Percentiles rank a stretch among this genome's conserved stretches.
phyloP scores from a whole-genome alignment of 2,797 vertebrate genomes.

The Aldrovandia affinis region DNA sequence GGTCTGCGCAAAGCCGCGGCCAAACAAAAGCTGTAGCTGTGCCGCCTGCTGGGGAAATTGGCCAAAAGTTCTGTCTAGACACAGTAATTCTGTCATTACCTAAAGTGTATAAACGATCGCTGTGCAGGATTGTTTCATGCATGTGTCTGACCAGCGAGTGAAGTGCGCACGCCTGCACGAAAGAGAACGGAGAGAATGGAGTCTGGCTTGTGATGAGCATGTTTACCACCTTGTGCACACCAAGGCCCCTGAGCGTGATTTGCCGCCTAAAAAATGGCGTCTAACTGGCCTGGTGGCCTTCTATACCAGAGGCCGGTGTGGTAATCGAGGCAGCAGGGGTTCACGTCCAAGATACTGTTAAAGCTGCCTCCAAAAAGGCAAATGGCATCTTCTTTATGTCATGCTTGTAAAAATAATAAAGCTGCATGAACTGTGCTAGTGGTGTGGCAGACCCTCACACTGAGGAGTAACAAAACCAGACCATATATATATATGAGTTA shows the following conservation, averaged over 20 bases:
- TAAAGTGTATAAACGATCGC: background rate
- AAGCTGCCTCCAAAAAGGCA: no score
- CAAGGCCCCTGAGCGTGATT: background rate
- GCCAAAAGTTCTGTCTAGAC: background rate
- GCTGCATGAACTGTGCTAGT: background rate
- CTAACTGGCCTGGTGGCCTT: background rate
- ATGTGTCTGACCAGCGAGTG: background rate
- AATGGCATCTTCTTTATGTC: background rate
- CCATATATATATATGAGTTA: no score
- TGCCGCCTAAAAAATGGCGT: background rate
- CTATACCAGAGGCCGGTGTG: background rate
- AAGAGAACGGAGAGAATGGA: background rate
- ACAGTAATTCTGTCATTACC: background rate
- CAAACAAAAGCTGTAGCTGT: no score
- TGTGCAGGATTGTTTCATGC: background rate
- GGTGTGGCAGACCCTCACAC: background rate
- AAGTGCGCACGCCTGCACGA: background rate
- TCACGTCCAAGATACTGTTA: no score
- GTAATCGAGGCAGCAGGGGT: background rate
- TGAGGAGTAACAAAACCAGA: background rate
- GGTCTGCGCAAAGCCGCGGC: background rate
- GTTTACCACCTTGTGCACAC: no score
- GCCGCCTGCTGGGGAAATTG: background rate
- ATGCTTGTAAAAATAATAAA: background rate
- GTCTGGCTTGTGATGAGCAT: no score